Evolutionary conservation across 1,140 invertebrate genomes (phyloP).

Genomic region (Manduca sexta): DNA sequence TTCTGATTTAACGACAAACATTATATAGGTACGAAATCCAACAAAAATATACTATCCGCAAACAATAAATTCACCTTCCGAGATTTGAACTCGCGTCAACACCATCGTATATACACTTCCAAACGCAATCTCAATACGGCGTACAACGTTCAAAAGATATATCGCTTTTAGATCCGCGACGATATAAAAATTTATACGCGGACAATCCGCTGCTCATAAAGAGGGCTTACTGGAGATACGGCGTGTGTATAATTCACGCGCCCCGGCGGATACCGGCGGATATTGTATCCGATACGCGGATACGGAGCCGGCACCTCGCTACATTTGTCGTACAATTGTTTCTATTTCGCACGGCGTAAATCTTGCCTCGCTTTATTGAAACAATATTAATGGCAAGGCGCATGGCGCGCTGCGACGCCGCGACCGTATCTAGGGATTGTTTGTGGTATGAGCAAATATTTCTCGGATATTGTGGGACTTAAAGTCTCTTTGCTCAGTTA

Average conservation of each 20-base stretch:
- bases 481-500: too few relatives aligned
- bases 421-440: too few relatives aligned
- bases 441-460: too few relatives aligned
- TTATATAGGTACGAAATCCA: too few relatives aligned
- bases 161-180: constrained; percentile 19
- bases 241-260: constrained; percentile 31
- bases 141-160: constrained; percentile 11
- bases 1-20: too few relatives aligned
- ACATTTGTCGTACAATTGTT: constrained; percentile 25
- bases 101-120: neutral
- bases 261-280: constrained; percentile 15
- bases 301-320: constrained; percentile 6
- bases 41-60: too few relatives aligned
- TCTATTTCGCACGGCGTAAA: constrained; percentile 5
- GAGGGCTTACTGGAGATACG: constrained; percentile 23
- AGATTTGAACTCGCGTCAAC: too few relatives aligned
- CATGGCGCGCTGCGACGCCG: too few relatives aligned
- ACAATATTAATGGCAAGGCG: too few relatives aligned
- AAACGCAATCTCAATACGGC: neutral
- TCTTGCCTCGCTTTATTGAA: neutral
- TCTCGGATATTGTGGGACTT: too few relatives aligned
- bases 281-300: constrained; percentile 19
- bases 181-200: constrained; percentile 40
- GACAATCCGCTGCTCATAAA: constrained; percentile 31
- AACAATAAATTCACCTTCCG: too few relatives aligned